A percentile compares a stretch with the other conserved stretches of the same genome.
Conservation (phyloP, 1,140 invertebrate species). For the Drosophila nikananu region DNA sequence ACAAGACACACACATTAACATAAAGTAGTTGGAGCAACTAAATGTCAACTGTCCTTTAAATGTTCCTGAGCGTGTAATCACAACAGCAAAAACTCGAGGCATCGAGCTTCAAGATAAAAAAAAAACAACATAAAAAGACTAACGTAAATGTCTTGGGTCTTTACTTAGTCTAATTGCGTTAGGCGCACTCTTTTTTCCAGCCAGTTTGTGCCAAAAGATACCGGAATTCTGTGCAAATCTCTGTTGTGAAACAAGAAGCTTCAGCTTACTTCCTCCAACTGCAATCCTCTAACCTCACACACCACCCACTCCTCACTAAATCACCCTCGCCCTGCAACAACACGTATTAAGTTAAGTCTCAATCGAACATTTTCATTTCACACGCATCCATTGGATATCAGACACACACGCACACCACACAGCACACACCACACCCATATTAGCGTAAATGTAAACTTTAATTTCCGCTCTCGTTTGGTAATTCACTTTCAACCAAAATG, state of each 20-base stretch:
- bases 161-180: conserved; percentile 57
- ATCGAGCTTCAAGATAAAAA: conserved; percentile 12
- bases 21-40: conserved; percentile 35
- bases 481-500: conserved; percentile 59
- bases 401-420: conserved; percentile 36
- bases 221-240: conserved; percentile 74
- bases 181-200: conserved; percentile 57
- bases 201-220: conserved; percentile 78
- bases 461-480: conserved; percentile 69
- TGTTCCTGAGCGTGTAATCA: conserved; percentile 36
- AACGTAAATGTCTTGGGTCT: conserved; percentile 27
- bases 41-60: conserved; percentile 27
- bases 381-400: conserved; percentile 32
- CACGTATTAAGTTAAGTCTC: conserved; percentile 72
- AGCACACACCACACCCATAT: conserved; percentile 53
- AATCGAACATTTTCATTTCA: conserved; percentile 55
- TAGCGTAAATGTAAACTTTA: conserved; percentile 74
- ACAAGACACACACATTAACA: conserved; percentile 36
- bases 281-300: background rate
- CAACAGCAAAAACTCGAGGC: conserved; percentile 29
- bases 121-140: background rate
- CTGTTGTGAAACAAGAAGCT: conserved; percentile 61
- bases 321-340: conserved; percentile 17
- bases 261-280: conserved; percentile 49
- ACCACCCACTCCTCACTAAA: conserved; percentile 1